Percentiles rank a stretch among this genome's conserved stretches.
Evolutionary conservation across 2,797 vertebrate genomes (phyloP).

Genomic region (Sciaenops ocellatus): DNA sequence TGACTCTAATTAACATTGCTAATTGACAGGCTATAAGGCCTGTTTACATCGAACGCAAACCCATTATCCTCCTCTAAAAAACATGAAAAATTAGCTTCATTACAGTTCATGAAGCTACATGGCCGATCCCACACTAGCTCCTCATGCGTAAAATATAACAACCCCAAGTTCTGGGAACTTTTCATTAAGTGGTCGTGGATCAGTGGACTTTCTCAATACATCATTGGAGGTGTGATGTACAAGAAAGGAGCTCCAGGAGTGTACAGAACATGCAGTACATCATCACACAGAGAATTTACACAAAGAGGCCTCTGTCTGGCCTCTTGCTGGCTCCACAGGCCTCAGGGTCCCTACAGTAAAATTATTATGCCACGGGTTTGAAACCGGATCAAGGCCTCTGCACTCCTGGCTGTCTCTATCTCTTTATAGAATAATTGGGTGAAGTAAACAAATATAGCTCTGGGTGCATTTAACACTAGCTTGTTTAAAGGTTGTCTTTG

Average conservation of each 20-base stretch:
- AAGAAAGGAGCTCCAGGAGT: slow-evolving; percentile 19
- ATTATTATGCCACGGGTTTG: neutral
- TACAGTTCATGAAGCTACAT: neutral
- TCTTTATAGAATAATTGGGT: neutral
- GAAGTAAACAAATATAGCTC: neutral
- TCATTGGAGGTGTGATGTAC: slow-evolving; percentile 49
- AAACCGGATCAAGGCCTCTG: neutral
- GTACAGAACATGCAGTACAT: slow-evolving; percentile 48
- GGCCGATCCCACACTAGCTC: neutral
- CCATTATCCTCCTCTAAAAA: slow-evolving; percentile 11
- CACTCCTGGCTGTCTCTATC: neutral
- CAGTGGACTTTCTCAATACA: slow-evolving; percentile 37
- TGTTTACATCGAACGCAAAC: neutral
- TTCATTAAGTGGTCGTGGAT: slow-evolving; percentile 30
- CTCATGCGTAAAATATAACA: slow-evolving; percentile 38
- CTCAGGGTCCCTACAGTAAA: neutral
- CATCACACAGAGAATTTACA: neutral
- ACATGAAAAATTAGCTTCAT: slow-evolving; percentile 29
- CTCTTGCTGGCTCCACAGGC: neutral
- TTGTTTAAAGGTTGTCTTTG: neutral
- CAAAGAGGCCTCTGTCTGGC: slow-evolving; percentile 44
- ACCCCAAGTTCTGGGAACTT: slow-evolving; percentile 22
- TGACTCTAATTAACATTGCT: slow-evolving; percentile 5
- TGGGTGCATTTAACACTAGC: neutral
- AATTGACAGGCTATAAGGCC: neutral